Evolutionary conservation across 2,113 vertebrate species (phyloP), one percentile per base, ranked within the genome.

Genomic region (Toxostoma redivivum): DNA sequence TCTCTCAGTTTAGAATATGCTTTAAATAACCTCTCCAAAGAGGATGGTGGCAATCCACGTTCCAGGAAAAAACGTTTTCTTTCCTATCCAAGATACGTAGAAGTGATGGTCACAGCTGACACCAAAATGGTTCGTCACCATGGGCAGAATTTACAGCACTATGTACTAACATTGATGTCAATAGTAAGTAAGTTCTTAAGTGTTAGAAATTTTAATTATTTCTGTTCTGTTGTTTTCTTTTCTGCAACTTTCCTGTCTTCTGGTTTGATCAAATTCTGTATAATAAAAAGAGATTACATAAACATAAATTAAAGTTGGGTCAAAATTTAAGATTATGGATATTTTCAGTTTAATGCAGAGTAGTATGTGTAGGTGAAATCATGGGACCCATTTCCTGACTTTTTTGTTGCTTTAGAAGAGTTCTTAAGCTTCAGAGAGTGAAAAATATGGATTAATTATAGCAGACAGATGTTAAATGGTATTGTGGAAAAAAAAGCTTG

Each of bases 71-170:
- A 99, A 92, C 98, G 99, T 24, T 99, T 99, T 95, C 98, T 99
- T 91, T 99, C 99, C 24, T 99, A 99, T 92, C 99, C 99, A n/a
- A 98, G 99, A 98, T 99, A 99, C 1, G 99, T 99, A 38, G 99
- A 99, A 95, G 98, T 99, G 80, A 99, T 99, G 99, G 99, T 99
- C 94, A 99, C 99, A 24, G 99, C 99, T 3, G 99, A 99, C 15
- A 97, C 96, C 82, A 99, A 99, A 98, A 99, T 99, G 99, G 98
- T 98, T 80, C 98, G 45, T 45, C 98, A 99, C 92, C 99, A 99
- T 4, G 99, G 99, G 57, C 98, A 93, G 92, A 99, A 99, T 89
- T 97, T 99, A 53, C 98, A 99, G 90, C 99, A 99, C 98, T 99
- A 99, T 73, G 94, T 99, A 95, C 97, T 99, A 88, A 99, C 99